Evolutionary conservation across 2,888 invertebrate species (phyloP).

Genomic region (Lamellibrachia columna): DNA sequence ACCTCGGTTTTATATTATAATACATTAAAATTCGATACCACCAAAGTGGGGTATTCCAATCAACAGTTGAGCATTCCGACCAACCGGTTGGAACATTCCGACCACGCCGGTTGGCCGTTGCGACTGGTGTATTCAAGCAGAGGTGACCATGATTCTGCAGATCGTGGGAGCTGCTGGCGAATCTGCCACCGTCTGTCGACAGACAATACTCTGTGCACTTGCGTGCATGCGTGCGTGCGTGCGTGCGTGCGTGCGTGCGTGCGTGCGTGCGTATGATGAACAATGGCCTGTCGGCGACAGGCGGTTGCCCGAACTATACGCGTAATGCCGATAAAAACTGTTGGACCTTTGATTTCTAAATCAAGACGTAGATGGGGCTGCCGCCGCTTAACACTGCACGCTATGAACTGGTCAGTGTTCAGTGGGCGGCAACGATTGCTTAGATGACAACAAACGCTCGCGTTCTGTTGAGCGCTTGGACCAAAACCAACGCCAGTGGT

Average conservation of each 20-base stretch:
- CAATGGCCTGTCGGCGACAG: constrained; percentile 33
- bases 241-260: constrained; percentile 24
- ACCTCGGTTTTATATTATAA: too few species aligned
- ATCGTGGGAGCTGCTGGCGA: constrained; percentile 37
- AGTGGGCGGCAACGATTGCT: constrained; percentile 36
- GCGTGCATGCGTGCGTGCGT: too few species aligned
- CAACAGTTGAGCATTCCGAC: too few species aligned
- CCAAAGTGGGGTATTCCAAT: too few species aligned
- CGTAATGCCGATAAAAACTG: constrained; percentile 31
- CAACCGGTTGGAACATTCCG: too few species aligned
- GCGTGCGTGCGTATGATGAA: constrained; percentile 26
- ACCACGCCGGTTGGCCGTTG: too few species aligned
- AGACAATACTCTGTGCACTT: too few species aligned
- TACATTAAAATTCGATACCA: too few species aligned
- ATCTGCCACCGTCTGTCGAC: constrained; percentile 24
- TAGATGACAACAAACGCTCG: neutral
- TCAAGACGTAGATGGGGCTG: constrained; percentile 35
- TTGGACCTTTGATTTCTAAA: constrained; percentile 34
- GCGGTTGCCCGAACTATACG: constrained; percentile 31
- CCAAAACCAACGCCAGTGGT: constrained; percentile 26
- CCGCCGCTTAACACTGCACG: constrained; percentile 29
- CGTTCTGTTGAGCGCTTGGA: neutral
- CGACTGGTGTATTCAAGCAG: too few species aligned
- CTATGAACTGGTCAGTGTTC: constrained; percentile 33
- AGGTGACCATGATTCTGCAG: neutral